Conservation (phyloP, 2,888 invertebrate species). For the Argyresthia goedartella region DNA sequence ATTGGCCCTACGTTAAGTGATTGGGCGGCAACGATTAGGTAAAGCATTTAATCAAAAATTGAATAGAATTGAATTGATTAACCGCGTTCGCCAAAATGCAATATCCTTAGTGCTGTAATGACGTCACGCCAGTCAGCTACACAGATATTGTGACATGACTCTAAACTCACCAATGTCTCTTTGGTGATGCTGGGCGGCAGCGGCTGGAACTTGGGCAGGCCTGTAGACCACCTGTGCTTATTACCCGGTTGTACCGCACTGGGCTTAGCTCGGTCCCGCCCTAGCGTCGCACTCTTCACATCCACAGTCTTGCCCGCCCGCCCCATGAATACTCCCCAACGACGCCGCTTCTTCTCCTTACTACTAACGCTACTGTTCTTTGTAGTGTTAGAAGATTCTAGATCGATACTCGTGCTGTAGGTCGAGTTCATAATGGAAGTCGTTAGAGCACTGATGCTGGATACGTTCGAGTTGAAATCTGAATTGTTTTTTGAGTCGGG, state of each 20-base stretch:
- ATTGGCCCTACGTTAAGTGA: too few relatives aligned
- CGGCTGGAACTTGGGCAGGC: constrained; percentile 77
- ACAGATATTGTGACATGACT: too few relatives aligned
- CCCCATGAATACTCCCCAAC: constrained; percentile 80
- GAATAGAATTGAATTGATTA: too few relatives aligned
- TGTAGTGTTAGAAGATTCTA: constrained; percentile 24
- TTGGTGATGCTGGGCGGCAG: constrained; percentile 82
- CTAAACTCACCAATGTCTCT: constrained; percentile 78
- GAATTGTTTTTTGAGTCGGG: constrained; percentile 21
- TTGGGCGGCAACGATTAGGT: too few relatives aligned
- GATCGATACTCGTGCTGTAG: constrained; percentile 38
- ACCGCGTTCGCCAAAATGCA: too few relatives aligned
- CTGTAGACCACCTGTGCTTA: constrained; percentile 80
- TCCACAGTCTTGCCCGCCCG: constrained; percentile 70
- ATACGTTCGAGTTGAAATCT: constrained; percentile 20
- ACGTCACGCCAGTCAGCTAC: too few relatives aligned
- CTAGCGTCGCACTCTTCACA: constrained; percentile 77
- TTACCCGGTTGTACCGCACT: constrained; percentile 57
- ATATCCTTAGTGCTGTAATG: too few relatives aligned
- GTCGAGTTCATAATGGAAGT: constrained; percentile 38
- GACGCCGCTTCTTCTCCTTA: constrained; percentile 74
- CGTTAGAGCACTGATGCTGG: constrained; percentile 30
- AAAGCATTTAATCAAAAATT: too few relatives aligned
- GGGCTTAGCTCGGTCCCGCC: constrained; percentile 72
- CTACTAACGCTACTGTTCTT: constrained; percentile 27